These are phyloP conservation scores for Drosophila mimetica DNA, from an alignment of 2,888 invertebrate genomes.

Conservation along the genomic window DNA sequence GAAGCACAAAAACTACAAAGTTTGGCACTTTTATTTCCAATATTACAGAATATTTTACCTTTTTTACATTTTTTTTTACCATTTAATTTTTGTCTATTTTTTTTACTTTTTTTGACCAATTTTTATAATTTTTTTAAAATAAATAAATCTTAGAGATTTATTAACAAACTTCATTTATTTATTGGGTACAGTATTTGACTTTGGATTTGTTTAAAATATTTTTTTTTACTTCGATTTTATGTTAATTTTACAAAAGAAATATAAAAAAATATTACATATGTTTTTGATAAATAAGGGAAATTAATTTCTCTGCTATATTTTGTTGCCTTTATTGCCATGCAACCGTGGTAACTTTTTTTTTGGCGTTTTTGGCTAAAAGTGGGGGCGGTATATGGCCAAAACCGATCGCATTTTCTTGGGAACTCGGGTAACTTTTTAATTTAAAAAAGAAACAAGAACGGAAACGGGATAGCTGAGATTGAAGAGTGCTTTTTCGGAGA, in stretches of 20 bases:
- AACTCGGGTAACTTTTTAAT: constrained; percentile 45
- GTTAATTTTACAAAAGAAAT: neutral
- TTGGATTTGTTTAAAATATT: too few relatives aligned
- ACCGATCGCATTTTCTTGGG: constrained; percentile 28
- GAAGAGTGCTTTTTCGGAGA: constrained; percentile 8
- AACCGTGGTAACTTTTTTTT: constrained; percentile 11
- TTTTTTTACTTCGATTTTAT: neutral
- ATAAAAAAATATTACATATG: too few relatives aligned
- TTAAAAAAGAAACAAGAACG: constrained; percentile 41
- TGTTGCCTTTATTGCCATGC: constrained; percentile 5
- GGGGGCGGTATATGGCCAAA: constrained; percentile 1
- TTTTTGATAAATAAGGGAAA: neutral
- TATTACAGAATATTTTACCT: too few relatives aligned
- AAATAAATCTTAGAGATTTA: too few relatives aligned
- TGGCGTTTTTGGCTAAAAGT: neutral
- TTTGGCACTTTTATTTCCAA: neutral
- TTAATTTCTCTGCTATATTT: neutral
- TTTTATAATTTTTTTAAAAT: too few relatives aligned
- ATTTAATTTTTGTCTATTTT: too few relatives aligned
- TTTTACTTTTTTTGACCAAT: too few relatives aligned
- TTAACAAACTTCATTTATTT: too few relatives aligned
- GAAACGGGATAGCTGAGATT: constrained; percentile 22
- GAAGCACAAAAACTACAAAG: neutral
- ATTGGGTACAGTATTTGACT: too few relatives aligned
- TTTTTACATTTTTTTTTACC: neutral